Evolutionary conservation across 2,113 vertebrate genomes (phyloP).

Genomic region (Galeopterus variegatus): DNA sequence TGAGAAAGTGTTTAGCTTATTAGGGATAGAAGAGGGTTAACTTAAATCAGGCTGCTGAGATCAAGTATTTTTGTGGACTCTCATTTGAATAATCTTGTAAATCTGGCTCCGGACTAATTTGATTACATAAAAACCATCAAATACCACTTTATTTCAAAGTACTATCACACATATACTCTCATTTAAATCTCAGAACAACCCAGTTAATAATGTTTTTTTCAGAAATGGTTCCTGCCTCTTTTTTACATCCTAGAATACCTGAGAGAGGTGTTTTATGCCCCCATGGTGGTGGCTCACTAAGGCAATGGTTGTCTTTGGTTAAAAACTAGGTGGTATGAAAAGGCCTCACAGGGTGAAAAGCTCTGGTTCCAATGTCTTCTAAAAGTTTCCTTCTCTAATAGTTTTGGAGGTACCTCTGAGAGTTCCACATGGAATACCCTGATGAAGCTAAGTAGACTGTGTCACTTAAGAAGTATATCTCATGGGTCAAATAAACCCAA

Average conservation of each 20-base stretch:
- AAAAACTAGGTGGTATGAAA: background rate
- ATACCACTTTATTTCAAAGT: conserved; percentile 39
- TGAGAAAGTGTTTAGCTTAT: background rate
- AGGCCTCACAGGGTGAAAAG: background rate
- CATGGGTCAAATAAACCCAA: background rate
- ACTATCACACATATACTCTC: background rate
- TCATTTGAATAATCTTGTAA: background rate
- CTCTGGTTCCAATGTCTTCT: background rate
- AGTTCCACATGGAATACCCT: background rate
- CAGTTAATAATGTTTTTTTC: background rate
- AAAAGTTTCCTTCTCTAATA: background rate
- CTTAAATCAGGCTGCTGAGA: background rate
- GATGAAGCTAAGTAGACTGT: background rate
- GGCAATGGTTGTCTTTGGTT: background rate
- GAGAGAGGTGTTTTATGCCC: background rate
- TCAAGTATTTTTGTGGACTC: background rate
- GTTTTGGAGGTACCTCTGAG: background rate
- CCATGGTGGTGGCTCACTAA: background rate
- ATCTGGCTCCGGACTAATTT: background rate
- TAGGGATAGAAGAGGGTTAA: background rate
- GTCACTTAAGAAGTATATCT: background rate
- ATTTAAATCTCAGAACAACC: background rate
- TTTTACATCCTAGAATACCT: background rate
- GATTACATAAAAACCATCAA: background rate
- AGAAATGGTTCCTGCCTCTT: background rate